These are phyloP conservation scores for Iguana delicatissima DNA, from an alignment of 2,797 vertebrate genomes.

Conservation along the genomic window DNA sequence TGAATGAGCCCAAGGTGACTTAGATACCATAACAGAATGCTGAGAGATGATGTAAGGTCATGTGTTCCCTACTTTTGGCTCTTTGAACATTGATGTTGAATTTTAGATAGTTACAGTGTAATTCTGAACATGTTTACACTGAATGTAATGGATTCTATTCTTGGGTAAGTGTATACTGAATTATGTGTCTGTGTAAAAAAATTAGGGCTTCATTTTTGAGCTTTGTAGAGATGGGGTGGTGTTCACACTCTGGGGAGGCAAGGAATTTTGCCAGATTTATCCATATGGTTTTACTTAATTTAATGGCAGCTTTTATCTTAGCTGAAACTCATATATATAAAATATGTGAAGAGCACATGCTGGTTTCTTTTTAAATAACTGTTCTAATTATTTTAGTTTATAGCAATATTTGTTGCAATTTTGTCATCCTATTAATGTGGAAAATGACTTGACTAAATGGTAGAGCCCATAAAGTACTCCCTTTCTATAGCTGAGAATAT, in stretches of 20 bases:
- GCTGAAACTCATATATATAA: background rate
- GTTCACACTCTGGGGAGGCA: background rate
- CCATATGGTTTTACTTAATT: background rate
- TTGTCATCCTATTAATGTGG: background rate
- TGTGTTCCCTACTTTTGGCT: background rate
- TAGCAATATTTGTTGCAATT: accelerated
- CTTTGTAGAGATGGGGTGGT: background rate
- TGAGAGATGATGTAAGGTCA: background rate
- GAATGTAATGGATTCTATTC: background rate
- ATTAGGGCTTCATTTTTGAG: background rate
- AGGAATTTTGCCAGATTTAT: background rate
- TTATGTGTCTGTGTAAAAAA: background rate
- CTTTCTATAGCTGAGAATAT: background rate
- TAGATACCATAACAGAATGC: too few relatives aligned
- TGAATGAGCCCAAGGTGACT: too few relatives aligned
- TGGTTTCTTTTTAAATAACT: background rate
- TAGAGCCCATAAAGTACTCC: background rate
- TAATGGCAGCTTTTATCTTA: background rate
- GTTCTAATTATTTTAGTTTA: background rate
- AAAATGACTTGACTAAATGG: background rate
- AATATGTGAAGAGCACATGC: background rate
- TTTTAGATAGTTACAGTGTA: slow-evolving; percentile 13
- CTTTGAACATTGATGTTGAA: background rate
- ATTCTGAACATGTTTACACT: background rate
- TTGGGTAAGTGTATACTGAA: background rate